Base-by-base conservation (phyloP, 2,113 vertebrate genomes). In the Cheirogaleus medius region DNA sequence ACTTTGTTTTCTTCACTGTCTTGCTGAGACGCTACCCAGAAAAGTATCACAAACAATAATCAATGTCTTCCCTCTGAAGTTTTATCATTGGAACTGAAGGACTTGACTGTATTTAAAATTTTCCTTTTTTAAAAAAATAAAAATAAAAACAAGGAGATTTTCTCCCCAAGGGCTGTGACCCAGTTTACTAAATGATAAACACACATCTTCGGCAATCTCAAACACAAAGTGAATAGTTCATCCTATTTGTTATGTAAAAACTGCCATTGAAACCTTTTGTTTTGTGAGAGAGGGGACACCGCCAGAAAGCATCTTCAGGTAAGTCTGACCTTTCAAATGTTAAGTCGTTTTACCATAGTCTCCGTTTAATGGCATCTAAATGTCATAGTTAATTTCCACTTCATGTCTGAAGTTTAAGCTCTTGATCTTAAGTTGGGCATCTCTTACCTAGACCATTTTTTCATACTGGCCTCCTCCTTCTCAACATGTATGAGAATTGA, bases 321-420 rank as follows among this genome's bases (percentile, higher is more conserved):
- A 85, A 54, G 17, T 78, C 34, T 81, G 90, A 88, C 66, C 20
- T 87, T 96, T 94, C 42, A 92, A 73, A 91, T 86, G 49, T 93
- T 91, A 92, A 92, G 60, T 86, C 17, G 49, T 71, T 8, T 85
- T 91, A 66, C 15, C 39, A 63, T 47, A 88, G 52, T 76, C 34
- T 82, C 54, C 13, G 3, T 49, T 78, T 83, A 91, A 82, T 90
- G 66, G 47, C 54, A 96, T 73, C 47, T 39, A 90, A 90, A 73
- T 97, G 77, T 80, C 54, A 83, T 34, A 66, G 54, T 69, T 88
- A 87, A 95, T 84, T 94, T 88, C 37, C 47, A 76, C 39, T 44
- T 84, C 21, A 34, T 74, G 18, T 77, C 47, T 2, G 15, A 96
- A 85, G 27, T 90, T 81, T 91, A 93, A 91, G 37, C 74, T 78